Conservation (phyloP, 2,888 invertebrate genomes). For the Dascillus cervinus region DNA sequence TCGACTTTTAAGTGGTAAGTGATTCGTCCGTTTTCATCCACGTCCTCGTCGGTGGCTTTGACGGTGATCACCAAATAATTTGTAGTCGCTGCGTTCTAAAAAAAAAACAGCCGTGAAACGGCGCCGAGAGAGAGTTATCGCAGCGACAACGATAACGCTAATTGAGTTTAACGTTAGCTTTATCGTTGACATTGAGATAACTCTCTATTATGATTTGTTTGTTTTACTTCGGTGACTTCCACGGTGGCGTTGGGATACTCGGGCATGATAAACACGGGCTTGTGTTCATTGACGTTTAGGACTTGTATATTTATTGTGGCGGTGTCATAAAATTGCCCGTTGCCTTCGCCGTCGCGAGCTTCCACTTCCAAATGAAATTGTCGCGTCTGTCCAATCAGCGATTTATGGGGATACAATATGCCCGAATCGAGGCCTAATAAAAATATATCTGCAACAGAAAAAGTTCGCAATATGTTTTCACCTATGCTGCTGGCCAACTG, state of each 20-base stretch:
- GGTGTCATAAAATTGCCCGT: slow-evolving; percentile 55
- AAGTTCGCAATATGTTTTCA: no score
- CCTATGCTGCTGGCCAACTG: no score
- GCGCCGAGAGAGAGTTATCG: slow-evolving; percentile 2
- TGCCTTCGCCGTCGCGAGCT: slow-evolving; percentile 67
- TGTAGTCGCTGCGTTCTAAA: slow-evolving; percentile 63
- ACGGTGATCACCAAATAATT: slow-evolving; percentile 75
- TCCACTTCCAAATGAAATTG: slow-evolving; percentile 47
- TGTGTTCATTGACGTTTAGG: slow-evolving; percentile 72
- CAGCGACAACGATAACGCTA: background rate
- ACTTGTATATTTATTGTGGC: slow-evolving; percentile 72
- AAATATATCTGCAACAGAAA: slow-evolving; percentile 55
- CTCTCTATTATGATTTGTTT: slow-evolving; percentile 3
- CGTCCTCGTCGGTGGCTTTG: slow-evolving; percentile 73
- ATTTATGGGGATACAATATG: slow-evolving; percentile 70
- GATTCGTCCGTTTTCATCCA: slow-evolving; percentile 74
- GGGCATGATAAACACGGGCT: slow-evolving; percentile 74
- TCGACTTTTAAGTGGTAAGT: slow-evolving; percentile 76
- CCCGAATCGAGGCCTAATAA: slow-evolving; percentile 68
- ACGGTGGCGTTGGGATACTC: slow-evolving; percentile 67
- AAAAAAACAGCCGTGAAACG: slow-evolving; percentile 15
- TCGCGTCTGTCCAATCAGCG: slow-evolving; percentile 57
- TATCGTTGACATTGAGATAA: background rate
- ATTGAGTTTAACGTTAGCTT: background rate
- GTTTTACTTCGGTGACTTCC: slow-evolving; percentile 69